Evolutionary conservation across 2,888 invertebrate genomes (phyloP).

Genomic region (Gortyna flavago): DNA sequence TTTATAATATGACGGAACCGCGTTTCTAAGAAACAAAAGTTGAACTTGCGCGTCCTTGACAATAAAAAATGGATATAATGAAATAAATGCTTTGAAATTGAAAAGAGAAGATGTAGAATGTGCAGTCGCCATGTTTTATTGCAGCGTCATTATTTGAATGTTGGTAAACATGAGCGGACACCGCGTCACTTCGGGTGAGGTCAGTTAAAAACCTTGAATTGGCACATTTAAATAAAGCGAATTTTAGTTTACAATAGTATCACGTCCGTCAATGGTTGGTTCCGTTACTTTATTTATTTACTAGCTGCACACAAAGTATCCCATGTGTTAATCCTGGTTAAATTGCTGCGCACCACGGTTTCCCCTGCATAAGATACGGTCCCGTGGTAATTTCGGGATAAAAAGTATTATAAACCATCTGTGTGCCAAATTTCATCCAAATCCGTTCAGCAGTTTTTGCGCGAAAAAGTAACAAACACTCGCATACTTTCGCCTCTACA

Average conservation of each 20-base stretch:
- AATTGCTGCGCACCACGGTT: not conserved
- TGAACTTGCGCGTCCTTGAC: too few relatives aligned
- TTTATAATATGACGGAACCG: too few relatives aligned
- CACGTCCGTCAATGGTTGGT: constrained; percentile 25
- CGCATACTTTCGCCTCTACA: not conserved
- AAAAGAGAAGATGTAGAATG: not conserved
- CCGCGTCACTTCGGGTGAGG: constrained; percentile 23
- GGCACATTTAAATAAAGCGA: constrained; percentile 31
- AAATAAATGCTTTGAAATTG: constrained; percentile 12
- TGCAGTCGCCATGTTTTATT: constrained; percentile 29
- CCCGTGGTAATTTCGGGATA: not conserved
- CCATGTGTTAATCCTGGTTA: too few relatives aligned
- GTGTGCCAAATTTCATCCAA: not conserved
- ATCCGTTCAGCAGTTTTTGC: not conserved
- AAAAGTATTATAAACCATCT: not conserved
- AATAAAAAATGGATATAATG: too few relatives aligned
- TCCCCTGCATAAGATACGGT: too few relatives aligned
- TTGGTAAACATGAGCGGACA: constrained; percentile 39
- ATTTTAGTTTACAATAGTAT: constrained; percentile 14
- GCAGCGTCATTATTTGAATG: constrained; percentile 32
- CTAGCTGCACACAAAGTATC: not conserved
- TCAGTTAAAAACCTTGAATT: constrained; percentile 38
- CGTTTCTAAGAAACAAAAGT: too few relatives aligned
- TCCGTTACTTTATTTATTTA: constrained; percentile 32
- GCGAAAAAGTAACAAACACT: not conserved